Percentiles rank a stretch among this genome's conserved stretches.
phyloP scores from a whole-genome alignment of 2,113 vertebrate genomes.

The Petroica traversi region DNA sequence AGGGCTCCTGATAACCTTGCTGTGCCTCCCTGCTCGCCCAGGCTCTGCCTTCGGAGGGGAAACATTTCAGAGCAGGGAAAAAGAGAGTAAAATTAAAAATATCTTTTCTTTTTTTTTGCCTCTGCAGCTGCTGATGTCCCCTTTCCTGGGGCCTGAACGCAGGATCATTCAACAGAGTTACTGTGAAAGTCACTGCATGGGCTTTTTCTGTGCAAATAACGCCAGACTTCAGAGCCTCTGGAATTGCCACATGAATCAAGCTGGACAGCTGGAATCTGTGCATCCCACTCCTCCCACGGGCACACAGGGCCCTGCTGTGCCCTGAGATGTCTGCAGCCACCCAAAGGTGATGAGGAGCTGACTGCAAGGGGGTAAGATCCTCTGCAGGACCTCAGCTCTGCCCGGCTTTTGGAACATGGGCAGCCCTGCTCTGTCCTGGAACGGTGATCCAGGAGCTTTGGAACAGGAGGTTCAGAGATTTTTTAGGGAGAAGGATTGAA shows the following conservation, averaged over 20 bases:
- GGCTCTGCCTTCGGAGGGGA: background rate
- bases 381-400: background rate
- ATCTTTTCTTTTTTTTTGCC: background rate
- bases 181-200: background rate
- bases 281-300: background rate
- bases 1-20: background rate
- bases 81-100: background rate
- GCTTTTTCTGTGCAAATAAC: background rate
- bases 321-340: background rate
- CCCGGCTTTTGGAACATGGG: rapidly evolving
- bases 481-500: background rate
- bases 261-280: background rate
- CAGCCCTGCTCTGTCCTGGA: background rate
- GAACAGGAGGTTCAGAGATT: background rate
- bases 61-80: background rate
- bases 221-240: background rate
- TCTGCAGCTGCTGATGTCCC: background rate
- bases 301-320: background rate
- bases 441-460: background rate
- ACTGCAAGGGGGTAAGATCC: background rate
- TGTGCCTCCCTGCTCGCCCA: rapidly evolving
- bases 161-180: background rate
- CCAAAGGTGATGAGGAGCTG: background rate
- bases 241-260: background rate
- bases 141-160: background rate